Percentiles rank a stretch among this genome's conserved stretches.
Evolutionary conservation across 2,113 vertebrate genomes (phyloP).

Genomic region (Procavia capensis): DNA sequence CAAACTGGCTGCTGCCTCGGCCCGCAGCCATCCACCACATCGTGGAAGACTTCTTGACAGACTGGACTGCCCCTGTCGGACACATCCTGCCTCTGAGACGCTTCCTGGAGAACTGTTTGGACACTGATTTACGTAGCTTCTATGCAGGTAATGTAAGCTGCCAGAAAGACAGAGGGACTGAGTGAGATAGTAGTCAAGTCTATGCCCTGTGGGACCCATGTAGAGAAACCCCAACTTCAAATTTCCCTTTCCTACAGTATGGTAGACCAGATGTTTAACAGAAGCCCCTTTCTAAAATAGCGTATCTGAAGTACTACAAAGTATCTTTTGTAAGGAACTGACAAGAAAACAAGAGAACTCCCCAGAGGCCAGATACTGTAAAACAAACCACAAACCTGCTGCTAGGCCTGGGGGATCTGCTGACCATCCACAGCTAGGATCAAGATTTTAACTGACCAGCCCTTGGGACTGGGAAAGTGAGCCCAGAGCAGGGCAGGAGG

Average conservation of each 20-base stretch:
- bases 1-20: slow-evolving; percentile 93
- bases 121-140: slow-evolving; percentile 94
- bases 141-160: slow-evolving; percentile 91
- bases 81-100: slow-evolving; percentile 95
- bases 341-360: background rate
- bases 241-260: rapidly evolving
- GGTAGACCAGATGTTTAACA: background rate
- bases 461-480: background rate
- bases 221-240: background rate
- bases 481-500: background rate
- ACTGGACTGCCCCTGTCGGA: slow-evolving; percentile 94
- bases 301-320: background rate
- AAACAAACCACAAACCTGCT: background rate
- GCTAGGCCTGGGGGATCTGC: background rate
- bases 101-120: slow-evolving; percentile 96
- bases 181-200: background rate
- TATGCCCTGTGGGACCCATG: rapidly evolving
- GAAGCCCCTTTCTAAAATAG: background rate
- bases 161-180: background rate
- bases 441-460: background rate
- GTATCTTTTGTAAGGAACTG: background rate
- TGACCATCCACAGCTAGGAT: background rate
- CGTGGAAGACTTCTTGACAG: slow-evolving; percentile 97
- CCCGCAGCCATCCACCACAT: slow-evolving; percentile 94
- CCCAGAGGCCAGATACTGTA: background rate